These are phyloP conservation scores for Cataglyphis albicans DNA, from an alignment of 2,888 invertebrate genomes.

Conservation along the genomic window DNA sequence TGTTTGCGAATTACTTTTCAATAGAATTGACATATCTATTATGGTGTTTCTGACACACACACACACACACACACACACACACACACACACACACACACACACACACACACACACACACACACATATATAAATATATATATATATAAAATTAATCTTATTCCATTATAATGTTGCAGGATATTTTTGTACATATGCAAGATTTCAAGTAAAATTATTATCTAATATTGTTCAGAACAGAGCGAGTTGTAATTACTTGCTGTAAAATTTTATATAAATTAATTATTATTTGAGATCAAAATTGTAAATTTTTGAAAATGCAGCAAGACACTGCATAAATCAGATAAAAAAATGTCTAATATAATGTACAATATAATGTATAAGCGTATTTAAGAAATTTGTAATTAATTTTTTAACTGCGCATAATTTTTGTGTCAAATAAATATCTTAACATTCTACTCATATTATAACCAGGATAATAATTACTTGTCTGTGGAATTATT, in stretches of 20 bases:
- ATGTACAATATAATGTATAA: conserved; percentile 6
- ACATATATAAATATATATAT: too few relatives aligned
- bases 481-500: not conserved
- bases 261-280: conserved; percentile 3
- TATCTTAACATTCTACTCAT: not conserved
- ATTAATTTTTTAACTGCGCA: not conserved
- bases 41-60: not conserved
- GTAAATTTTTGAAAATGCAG: conserved; percentile 3
- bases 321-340: not conserved
- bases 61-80: too few relatives aligned
- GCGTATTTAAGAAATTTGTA: not conserved
- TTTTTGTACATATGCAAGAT: conserved; percentile 24
- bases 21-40: not conserved
- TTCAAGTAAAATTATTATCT: not conserved
- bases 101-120: too few relatives aligned
- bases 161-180: conserved; percentile 27
- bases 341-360: not conserved
- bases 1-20: not conserved
- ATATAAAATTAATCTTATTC: conserved; percentile 25
- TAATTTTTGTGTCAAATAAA: not conserved
- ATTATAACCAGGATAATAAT: not conserved
- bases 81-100: too few relatives aligned
- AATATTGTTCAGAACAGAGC: not conserved
- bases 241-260: not conserved
- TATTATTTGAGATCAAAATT: not conserved